Conservation (phyloP, 1,140 invertebrate genomes). For the Helicorthomorpha holstii region DNA sequence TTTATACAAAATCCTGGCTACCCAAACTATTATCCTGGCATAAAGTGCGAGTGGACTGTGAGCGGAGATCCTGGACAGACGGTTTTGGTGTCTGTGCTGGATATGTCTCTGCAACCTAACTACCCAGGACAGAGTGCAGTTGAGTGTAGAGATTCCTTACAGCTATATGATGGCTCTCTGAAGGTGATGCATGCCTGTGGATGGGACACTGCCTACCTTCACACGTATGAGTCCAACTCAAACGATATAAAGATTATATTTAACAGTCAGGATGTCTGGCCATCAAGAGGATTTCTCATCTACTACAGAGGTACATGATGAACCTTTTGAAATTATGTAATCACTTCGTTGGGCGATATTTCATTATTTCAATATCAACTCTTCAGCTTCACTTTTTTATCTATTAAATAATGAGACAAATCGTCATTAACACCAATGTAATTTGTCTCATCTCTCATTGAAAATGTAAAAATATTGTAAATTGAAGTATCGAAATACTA, state of each 20-base stretch:
- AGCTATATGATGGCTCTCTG: conserved; percentile 23
- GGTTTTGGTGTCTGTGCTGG: conserved; percentile 34
- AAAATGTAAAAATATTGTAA: no score
- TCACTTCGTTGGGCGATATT: background rate
- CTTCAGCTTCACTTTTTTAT: no score
- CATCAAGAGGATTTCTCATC: conserved; percentile 34
- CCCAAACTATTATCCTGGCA: conserved; percentile 37
- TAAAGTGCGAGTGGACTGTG: conserved; percentile 31
- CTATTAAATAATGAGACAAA: no score
- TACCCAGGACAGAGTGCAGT: conserved; percentile 25
- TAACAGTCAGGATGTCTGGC: conserved; percentile 28
- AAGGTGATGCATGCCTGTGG: conserved; percentile 29
- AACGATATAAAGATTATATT: conserved; percentile 27
- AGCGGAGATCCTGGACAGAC: conserved; percentile 26
- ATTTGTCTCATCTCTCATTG: no score
- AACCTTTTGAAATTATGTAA: background rate
- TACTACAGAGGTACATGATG: conserved; percentile 33
- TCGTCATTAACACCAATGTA: no score
- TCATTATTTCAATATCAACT: background rate
- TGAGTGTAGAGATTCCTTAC: conserved; percentile 28
- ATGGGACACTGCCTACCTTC: conserved; percentile 21
- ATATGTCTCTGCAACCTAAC: conserved; percentile 39
- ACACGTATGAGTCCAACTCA: conserved; percentile 23
- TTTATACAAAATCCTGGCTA: conserved; percentile 42
- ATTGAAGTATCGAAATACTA: no score